These are phyloP conservation scores for Ciconia stormi DNA, from an alignment of 2,113 vertebrate species.

Conservation along the genomic window DNA sequence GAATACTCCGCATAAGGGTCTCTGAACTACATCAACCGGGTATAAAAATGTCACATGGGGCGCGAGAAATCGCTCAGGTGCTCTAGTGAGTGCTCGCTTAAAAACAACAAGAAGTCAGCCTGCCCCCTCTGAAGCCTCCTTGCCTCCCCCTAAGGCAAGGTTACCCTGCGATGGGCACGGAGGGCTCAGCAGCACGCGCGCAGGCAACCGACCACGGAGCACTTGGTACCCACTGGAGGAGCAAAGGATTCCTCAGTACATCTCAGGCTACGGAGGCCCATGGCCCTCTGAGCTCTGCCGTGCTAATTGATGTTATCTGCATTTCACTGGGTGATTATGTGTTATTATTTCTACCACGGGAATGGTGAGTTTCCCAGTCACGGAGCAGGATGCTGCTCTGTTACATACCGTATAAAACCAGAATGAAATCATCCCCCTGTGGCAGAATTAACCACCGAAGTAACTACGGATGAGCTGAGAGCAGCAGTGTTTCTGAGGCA, in stretches of 20 bases:
- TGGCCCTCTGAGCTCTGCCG: background rate
- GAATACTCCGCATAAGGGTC: background rate
- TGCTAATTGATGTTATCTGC: background rate
- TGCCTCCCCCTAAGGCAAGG: background rate
- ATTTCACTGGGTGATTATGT: background rate
- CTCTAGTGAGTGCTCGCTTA: background rate
- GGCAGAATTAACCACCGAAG: background rate
- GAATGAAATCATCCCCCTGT: background rate
- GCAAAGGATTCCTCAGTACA: background rate
- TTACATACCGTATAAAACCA: background rate
- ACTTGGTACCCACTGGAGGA: rapidly evolving
- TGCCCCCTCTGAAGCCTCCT: background rate
- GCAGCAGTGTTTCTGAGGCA: background rate
- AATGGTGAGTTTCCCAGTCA: background rate
- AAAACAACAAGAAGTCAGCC: background rate
- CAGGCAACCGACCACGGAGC: rapidly evolving
- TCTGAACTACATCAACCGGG: background rate
- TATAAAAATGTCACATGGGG: background rate
- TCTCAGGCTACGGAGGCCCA: background rate
- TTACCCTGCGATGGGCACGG: rapidly evolving
- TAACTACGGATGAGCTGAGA: background rate
- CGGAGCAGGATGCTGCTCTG: background rate
- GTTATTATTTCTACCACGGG: background rate
- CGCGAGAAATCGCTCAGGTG: background rate
- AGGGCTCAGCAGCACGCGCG: background rate